Evolutionary conservation across 2,797 vertebrate genomes (phyloP).

Genomic region (Rhinichthys osculus): DNA sequence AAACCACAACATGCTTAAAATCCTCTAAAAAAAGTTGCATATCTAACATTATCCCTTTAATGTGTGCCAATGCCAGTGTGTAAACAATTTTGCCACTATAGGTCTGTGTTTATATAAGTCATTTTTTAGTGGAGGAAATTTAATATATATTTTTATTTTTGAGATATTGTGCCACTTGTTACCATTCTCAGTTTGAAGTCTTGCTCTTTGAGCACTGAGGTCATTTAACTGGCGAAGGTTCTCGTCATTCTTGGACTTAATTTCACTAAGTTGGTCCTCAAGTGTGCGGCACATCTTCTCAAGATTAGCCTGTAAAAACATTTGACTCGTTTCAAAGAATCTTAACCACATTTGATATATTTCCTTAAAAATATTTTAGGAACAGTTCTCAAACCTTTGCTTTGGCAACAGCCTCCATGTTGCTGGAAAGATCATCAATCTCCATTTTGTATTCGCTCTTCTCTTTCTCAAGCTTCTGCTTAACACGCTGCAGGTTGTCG

Average conservation of each 20-base stretch:
- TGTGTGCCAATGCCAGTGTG: background rate
- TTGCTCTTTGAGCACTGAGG: constrained; percentile 81
- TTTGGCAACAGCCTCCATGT: constrained; percentile 84
- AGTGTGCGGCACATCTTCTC: constrained; percentile 87
- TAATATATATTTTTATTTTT: background rate
- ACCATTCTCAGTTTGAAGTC: constrained; percentile 89
- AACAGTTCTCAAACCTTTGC: constrained; percentile 77
- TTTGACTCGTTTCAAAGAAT: background rate
- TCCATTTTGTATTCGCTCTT: constrained; percentile 76
- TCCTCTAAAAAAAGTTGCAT: background rate
- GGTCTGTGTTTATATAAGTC: background rate
- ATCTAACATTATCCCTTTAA: background rate
- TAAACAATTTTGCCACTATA: background rate
- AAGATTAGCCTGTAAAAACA: constrained; percentile 79
- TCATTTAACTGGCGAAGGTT: constrained; percentile 81
- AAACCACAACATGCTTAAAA: background rate
- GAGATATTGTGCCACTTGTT: constrained; percentile 35
- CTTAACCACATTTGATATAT: background rate
- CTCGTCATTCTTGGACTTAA: constrained; percentile 85
- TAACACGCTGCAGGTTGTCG: constrained; percentile 86
- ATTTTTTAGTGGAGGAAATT: background rate
- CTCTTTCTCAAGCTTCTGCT: constrained; percentile 86
- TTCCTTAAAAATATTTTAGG: constrained; percentile 53
- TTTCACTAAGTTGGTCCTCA: constrained; percentile 86
- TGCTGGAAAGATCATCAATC: constrained; percentile 83